Conservation (phyloP, 2,113 vertebrate species). For the Oxyura jamaicensis region DNA sequence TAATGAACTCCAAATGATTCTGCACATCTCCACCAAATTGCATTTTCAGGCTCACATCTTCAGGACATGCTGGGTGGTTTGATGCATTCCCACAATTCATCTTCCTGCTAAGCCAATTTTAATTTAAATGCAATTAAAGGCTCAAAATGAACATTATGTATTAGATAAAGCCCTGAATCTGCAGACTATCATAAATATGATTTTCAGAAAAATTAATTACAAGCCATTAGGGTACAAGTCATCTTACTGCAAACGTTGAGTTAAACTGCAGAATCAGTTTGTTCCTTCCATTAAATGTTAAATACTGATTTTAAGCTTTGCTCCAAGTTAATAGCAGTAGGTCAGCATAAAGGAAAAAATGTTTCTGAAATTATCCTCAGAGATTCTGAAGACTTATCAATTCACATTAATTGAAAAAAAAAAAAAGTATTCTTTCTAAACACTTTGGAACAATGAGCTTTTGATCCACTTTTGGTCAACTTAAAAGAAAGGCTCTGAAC, state of each 20-base stretch:
- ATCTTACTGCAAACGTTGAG: slow-evolving; percentile 89
- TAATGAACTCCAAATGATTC: slow-evolving; percentile 92
- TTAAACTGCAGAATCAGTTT: slow-evolving; percentile 90
- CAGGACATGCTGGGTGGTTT: slow-evolving; percentile 90
- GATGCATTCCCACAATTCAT: slow-evolving; percentile 91
- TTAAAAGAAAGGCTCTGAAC: slow-evolving; percentile 15
- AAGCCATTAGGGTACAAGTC: slow-evolving; percentile 93
- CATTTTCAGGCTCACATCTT: slow-evolving; percentile 91
- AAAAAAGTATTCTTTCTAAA: slow-evolving; percentile 18
- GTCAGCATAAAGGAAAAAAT: slow-evolving; percentile 77
- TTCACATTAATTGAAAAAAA: slow-evolving; percentile 62
- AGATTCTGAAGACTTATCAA: slow-evolving; percentile 47
- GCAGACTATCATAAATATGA: slow-evolving; percentile 89
- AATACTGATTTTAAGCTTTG: slow-evolving; percentile 85
- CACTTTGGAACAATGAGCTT: slow-evolving; percentile 51
- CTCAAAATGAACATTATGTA: slow-evolving; percentile 94
- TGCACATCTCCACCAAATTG: slow-evolving; percentile 87
- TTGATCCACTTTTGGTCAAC: slow-evolving; percentile 17
- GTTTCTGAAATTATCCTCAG: slow-evolving; percentile 65
- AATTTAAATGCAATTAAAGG: slow-evolving; percentile 95
- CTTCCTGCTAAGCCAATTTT: slow-evolving; percentile 93
- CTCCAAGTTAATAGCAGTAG: slow-evolving; percentile 80
- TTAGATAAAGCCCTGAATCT: slow-evolving; percentile 91
- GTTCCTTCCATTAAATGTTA: slow-evolving; percentile 89
- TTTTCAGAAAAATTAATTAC: slow-evolving; percentile 92